These are phyloP conservation scores for Andrena camellia DNA, from an alignment of 2,888 invertebrate genomes.

Conservation along the genomic window DNA sequence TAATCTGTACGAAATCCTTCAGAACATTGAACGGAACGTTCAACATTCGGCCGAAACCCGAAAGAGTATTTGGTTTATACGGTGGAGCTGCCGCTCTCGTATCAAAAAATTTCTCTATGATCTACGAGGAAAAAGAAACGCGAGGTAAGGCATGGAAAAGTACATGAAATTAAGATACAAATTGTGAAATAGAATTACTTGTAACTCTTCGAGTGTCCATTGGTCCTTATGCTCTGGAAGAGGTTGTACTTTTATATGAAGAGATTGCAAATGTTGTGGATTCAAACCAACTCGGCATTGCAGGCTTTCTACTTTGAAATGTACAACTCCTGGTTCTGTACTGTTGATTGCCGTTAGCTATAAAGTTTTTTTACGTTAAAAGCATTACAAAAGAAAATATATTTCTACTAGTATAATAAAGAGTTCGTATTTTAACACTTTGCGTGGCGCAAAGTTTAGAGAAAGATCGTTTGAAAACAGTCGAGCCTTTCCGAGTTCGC, in stretches of 20 bases:
- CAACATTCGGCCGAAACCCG: slow-evolving; percentile 94
- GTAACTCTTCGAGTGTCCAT: slow-evolving; percentile 94
- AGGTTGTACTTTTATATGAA: slow-evolving; percentile 93
- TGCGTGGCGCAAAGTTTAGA: too few relatives aligned
- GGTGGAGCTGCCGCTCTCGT: slow-evolving; percentile 95
- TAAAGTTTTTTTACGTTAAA: slow-evolving; percentile 40
- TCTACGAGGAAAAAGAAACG: slow-evolving; percentile 84
- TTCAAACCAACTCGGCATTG: slow-evolving; percentile 95
- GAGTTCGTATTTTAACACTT: too few relatives aligned
- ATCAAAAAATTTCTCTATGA: slow-evolving; percentile 97
- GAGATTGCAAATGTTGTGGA: slow-evolving; percentile 94
- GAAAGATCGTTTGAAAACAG: too few relatives aligned
- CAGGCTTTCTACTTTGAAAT: slow-evolving; percentile 95
- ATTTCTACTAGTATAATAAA: background rate
- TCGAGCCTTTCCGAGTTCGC: too few relatives aligned
- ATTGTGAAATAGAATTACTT: slow-evolving; percentile 85
- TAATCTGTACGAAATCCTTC: slow-evolving; percentile 96
- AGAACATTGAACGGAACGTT: slow-evolving; percentile 94
- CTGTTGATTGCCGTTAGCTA: slow-evolving; percentile 90
- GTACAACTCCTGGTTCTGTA: slow-evolving; percentile 94
- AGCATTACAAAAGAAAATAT: background rate
- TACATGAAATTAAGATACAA: background rate
- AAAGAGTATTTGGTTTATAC: slow-evolving; percentile 95
- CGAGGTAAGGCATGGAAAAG: slow-evolving; percentile 16
- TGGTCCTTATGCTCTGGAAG: slow-evolving; percentile 94